Evolutionary conservation across 2,113 vertebrate genomes (phyloP).

Genomic region (Acrocephalus arundinaceus): DNA sequence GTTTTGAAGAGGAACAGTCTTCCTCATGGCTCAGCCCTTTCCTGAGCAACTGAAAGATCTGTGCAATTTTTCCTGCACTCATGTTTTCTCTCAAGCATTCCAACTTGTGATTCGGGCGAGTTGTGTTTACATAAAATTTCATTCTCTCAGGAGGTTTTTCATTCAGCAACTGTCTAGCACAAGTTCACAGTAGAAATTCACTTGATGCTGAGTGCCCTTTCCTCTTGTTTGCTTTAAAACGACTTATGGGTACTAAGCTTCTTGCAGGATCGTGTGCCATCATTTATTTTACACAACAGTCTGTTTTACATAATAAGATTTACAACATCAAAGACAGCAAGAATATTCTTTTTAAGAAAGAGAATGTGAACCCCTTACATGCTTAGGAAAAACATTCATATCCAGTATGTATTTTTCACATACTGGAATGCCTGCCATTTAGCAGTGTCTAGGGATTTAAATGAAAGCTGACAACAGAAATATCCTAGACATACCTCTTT

Average conservation of each 20-base stretch:
- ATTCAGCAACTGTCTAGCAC: neutral
- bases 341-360: conserved; percentile 30
- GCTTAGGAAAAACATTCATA: conserved; percentile 21
- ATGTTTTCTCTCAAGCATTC: neutral
- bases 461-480: conserved; percentile 51
- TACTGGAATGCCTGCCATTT: neutral
- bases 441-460: conserved; percentile 28
- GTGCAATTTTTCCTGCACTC: neutral
- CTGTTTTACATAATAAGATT: conserved; percentile 58
- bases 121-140: neutral
- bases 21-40: neutral
- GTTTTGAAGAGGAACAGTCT: neutral
- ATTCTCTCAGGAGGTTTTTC: neutral
- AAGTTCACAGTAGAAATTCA: neutral
- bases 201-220: neutral
- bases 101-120: neutral
- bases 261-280: conserved; percentile 37
- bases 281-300: conserved; percentile 52
- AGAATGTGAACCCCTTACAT: conserved; percentile 24
- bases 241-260: conserved; percentile 7
- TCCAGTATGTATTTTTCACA: conserved; percentile 10
- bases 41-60: neutral
- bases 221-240: neutral
- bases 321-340: conserved; percentile 50
- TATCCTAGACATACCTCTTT: conserved; percentile 4